phyloP scores from a whole-genome alignment of 2,797 vertebrate genomes.

The Rhabdomys pumilio region DNA sequence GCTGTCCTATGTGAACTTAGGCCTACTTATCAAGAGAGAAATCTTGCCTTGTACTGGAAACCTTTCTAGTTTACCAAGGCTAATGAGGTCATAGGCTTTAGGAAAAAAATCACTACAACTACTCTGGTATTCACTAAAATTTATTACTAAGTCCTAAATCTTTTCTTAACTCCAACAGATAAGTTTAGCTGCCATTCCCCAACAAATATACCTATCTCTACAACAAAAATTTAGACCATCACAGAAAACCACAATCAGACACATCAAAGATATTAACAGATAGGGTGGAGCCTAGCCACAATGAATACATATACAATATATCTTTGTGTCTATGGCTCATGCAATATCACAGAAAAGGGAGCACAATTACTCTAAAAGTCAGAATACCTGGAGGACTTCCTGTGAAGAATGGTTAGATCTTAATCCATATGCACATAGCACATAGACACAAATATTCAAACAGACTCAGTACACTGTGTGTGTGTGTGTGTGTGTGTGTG shows the following conservation, averaged over 20 bases:
- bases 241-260: not conserved
- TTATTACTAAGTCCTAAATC: not conserved
- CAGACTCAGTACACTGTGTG: not conserved
- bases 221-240: not conserved
- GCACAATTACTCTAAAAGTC: not conserved
- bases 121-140: not conserved
- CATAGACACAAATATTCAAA: not conserved
- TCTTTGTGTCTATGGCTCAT: not conserved
- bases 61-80: not conserved
- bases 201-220: not conserved
- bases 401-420: not conserved
- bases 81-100: not conserved
- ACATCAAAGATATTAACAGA: not conserved
- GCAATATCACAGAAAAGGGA: not conserved
- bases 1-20: not conserved
- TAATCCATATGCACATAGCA: not conserved
- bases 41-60: not conserved
- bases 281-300: not conserved
- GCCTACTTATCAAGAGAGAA: not conserved
- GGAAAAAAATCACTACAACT: not conserved
- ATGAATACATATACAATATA: not conserved
- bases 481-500: not conserved
- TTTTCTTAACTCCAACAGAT: not conserved
- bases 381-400: not conserved
- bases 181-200: not conserved